phyloP scores from a whole-genome alignment of 2,888 invertebrate species.

The Drosophila mulleri region DNA sequence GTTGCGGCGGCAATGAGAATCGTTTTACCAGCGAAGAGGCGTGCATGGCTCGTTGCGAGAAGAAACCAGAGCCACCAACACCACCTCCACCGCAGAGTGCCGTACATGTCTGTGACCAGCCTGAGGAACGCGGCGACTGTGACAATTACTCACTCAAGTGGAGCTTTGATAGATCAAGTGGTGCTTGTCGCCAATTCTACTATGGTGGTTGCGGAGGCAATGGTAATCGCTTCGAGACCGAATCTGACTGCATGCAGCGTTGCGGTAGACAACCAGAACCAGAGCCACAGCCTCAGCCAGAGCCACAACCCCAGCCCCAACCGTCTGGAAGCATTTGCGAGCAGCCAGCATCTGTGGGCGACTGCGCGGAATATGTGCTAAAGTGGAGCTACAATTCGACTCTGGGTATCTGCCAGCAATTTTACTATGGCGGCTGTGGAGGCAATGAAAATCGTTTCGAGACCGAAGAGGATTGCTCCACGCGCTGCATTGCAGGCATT shows the following conservation, averaged over 20 bases:
- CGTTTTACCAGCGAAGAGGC: conserved; percentile 90
- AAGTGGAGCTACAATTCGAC: conserved; percentile 91
- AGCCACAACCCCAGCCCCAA: conserved; percentile 21
- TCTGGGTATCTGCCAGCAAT: conserved; percentile 89
- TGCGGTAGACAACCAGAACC: conserved; percentile 86
- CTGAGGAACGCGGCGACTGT: conserved; percentile 91
- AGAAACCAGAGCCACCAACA: conserved; percentile 84
- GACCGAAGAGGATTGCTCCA: conserved; percentile 69
- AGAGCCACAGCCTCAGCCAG: conserved; percentile 4
- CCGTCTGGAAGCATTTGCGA: conserved; percentile 86
- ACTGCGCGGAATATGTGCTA: conserved; percentile 90
- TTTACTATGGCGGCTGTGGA: conserved; percentile 95
- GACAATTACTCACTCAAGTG: conserved; percentile 90
- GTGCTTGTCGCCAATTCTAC: conserved; percentile 91
- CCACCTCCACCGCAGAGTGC: conserved; percentile 44
- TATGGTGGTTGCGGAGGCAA: conserved; percentile 98
- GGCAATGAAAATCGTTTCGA: conserved; percentile 96
- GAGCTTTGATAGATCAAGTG: conserved; percentile 91
- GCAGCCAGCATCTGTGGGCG: conserved; percentile 89
- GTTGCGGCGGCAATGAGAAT: conserved; percentile 96
- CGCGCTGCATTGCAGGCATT: conserved; percentile 87
- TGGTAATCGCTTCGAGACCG: conserved; percentile 91
- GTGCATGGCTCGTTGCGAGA: conserved; percentile 89
- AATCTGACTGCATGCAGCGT: conserved; percentile 88
- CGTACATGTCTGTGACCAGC: conserved; percentile 87